A percentile compares a stretch with the other conserved stretches of the same genome.
Conservation (phyloP, 2,113 vertebrate genomes). For the Alligator sinensis region DNA sequence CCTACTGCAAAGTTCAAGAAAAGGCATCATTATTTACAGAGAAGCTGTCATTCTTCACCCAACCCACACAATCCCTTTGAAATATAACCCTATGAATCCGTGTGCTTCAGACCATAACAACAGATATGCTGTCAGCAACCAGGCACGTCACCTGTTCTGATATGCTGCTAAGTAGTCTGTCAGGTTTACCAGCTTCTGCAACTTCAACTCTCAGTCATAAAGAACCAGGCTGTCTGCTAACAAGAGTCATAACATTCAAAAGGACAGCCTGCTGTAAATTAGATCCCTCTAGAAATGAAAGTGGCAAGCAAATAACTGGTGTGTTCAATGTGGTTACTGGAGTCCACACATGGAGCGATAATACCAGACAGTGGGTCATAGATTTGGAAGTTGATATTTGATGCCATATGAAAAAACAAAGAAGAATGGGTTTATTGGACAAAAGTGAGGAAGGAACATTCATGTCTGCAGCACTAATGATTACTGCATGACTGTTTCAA, state of each 20-base stretch:
- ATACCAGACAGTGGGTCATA: too few species aligned
- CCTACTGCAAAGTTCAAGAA: background rate
- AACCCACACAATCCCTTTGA: background rate
- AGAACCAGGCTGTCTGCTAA: conserved; percentile 21
- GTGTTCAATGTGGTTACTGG: too few species aligned
- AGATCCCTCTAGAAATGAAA: background rate
- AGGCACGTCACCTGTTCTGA: background rate
- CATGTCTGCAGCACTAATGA: background rate
- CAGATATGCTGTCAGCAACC: rapidly evolving
- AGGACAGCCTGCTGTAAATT: background rate
- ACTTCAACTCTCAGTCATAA: conserved; percentile 12
- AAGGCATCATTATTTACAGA: background rate
- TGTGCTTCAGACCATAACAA: background rate
- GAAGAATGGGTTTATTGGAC: too few species aligned
- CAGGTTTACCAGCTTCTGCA: background rate
- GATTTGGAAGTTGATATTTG: too few species aligned
- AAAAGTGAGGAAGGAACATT: too few species aligned
- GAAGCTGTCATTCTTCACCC: background rate
- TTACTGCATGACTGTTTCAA: background rate
- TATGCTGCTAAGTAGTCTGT: background rate
- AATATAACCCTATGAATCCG: background rate
- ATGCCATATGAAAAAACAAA: too few species aligned
- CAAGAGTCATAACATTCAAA: background rate
- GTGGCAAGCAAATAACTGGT: background rate
- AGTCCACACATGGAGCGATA: too few species aligned